These are phyloP conservation scores for Himalopsyche kuldschensis DNA, from an alignment of 2,888 invertebrate genomes.

Conservation along the genomic window DNA sequence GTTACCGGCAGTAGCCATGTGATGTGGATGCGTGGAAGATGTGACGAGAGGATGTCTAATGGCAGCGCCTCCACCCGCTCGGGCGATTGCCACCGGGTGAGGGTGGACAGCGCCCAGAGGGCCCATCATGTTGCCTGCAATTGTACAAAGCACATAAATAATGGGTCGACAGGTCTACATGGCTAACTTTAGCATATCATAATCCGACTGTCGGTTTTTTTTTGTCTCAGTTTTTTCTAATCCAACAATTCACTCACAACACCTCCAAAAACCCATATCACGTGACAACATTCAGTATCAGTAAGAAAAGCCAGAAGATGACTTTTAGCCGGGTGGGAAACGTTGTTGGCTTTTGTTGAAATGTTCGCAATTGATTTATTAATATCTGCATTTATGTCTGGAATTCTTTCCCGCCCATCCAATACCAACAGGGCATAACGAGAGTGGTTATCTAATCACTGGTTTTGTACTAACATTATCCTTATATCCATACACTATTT, in stretches of 20 bases:
- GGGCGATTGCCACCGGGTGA: constrained; percentile 10
- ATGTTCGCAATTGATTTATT: no score
- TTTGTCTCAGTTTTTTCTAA: not conserved
- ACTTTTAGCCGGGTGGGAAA: no score
- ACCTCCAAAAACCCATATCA: not conserved
- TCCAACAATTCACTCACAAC: not conserved
- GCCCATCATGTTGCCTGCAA: constrained; percentile 23
- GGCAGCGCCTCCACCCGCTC: constrained; percentile 39
- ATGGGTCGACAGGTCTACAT: not conserved
- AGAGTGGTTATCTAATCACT: no score
- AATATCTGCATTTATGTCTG: no score
- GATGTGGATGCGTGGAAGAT: constrained; percentile 67
- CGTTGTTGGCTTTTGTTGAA: no score
- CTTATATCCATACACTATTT: no score
- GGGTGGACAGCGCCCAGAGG: constrained; percentile 29
- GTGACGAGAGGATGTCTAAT: constrained; percentile 64
- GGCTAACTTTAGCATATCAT: not conserved
- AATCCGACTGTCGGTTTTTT: no score
- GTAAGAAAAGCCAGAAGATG: not conserved
- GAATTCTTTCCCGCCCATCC: no score
- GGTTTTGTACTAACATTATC: no score
- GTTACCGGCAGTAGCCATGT: constrained; percentile 54
- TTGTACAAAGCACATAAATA: not conserved
- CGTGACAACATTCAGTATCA: not conserved
- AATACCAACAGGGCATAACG: no score